phyloP scores from a whole-genome alignment of 2,113 vertebrate species.

The Merops nubicus region DNA sequence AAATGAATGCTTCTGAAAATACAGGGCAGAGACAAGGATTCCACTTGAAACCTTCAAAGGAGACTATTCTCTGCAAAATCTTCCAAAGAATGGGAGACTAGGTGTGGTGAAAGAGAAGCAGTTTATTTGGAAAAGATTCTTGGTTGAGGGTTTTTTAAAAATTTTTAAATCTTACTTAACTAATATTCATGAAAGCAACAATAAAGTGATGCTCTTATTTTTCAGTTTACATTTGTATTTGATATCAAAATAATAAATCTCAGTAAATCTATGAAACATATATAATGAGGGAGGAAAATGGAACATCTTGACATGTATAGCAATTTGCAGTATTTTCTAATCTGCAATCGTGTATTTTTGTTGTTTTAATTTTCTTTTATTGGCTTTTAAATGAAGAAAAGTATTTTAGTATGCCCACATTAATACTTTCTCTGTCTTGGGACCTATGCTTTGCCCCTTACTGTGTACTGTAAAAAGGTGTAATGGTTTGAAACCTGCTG shows the following conservation, averaged over 20 bases:
- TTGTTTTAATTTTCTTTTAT: not conserved
- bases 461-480: not conserved
- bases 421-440: not conserved
- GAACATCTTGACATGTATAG: not conserved
- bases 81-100: not conserved
- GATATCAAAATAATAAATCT: not conserved
- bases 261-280: not conserved
- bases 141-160: accelerated
- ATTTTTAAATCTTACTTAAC: not conserved
- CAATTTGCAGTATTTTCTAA: not conserved
- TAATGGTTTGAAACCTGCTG: no score
- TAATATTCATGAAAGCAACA: not conserved
- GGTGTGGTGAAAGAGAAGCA: not conserved
- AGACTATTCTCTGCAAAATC: not conserved
- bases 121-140: not conserved
- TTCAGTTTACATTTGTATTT: not conserved
- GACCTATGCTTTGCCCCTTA: not conserved
- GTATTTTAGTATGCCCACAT: not conserved
- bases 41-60: not conserved
- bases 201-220: not conserved
- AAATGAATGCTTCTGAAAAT: not conserved
- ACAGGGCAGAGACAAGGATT: not conserved
- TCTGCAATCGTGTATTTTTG: not conserved
- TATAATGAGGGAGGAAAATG: not conserved
- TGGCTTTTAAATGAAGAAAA: not conserved